phyloP scores from a whole-genome alignment of 2,113 vertebrate genomes.

The Bostrychus sinensis region DNA sequence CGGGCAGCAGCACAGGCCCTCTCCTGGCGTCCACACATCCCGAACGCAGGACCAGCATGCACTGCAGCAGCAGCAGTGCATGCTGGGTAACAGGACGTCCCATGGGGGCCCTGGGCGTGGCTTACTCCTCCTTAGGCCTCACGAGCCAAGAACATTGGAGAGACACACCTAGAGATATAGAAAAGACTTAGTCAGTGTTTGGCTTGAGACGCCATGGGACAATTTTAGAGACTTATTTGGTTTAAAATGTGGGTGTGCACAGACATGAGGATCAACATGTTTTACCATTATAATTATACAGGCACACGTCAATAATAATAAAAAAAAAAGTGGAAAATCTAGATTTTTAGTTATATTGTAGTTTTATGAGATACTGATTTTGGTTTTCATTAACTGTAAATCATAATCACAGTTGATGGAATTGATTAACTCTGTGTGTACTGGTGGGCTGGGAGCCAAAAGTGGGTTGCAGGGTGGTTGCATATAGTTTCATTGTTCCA shows the following conservation, averaged over 20 bases:
- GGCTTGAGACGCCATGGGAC: background rate
- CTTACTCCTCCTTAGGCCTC: constrained; percentile 81
- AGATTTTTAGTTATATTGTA: too few species aligned
- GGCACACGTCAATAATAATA: background rate
- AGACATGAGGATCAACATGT: background rate
- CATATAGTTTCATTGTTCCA: too few species aligned
- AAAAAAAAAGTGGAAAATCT: background rate
- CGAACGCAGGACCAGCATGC: constrained; percentile 78
- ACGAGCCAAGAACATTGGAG: constrained; percentile 80
- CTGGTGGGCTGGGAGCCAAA: too few species aligned
- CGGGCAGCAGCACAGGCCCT: constrained; percentile 70
- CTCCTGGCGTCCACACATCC: constrained; percentile 68
- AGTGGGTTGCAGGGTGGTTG: too few species aligned
- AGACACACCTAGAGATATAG: constrained; percentile 77
- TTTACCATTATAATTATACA: background rate
- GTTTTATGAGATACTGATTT: too few species aligned
- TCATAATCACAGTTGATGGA: too few species aligned
- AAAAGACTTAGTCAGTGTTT: constrained; percentile 12
- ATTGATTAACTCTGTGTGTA: too few species aligned
- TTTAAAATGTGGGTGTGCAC: background rate
- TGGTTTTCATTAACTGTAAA: too few species aligned
- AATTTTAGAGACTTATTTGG: background rate
- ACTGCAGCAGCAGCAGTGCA: constrained; percentile 85
- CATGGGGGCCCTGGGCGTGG: constrained; percentile 74
- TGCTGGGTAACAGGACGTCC: constrained; percentile 74